Evolutionary conservation across 2,797 vertebrate genomes (phyloP), one percentile per base, ranked within the genome.

Genomic region (Sebastes jordani): DNA sequence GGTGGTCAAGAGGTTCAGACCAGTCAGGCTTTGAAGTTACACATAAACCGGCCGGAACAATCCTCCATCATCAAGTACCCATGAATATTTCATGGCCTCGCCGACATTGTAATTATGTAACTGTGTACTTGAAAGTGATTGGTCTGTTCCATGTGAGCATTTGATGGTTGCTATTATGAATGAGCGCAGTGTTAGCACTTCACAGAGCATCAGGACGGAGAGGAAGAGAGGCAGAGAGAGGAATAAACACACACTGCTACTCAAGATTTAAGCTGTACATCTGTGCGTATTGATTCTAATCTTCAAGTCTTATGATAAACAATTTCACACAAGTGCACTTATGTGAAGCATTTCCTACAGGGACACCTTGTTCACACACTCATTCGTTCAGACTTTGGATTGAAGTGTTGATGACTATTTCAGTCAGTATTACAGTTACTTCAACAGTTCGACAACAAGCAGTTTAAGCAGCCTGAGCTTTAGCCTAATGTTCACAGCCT

Each of bases 1-100:
- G 1, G n/a, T 30, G 85, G 78, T 90, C 74, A 79, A 91, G 87
- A 80, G 81, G 59, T 64, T 74, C 6, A 56, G 55, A 76, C 65
- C 16, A 5, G 11, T 56, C 66, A 11, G 72, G 79, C 85, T 91
- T 86, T 86, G 83, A 84, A 80, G 59, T 65, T 22, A 4, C 67
- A 61, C 71, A 73, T 67, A 62, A 56, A 90, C 84, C 79, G 72
- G 85, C 74, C 2, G 1, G 63, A 83, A 82, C 77, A 64, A 83
- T 71, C 69, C 29, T 27, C 49, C 23, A 9, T 71, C 75, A 81
- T 70, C 68, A 70, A 91, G 89, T 76, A 65, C 14, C 64, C 71
- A 88, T 92, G 83, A 84, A 91, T 89, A 18, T 86, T 92, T 89
- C 80, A 92, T 86, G 75, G 54, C 49, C 78, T 76, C 78, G 62